A percentile compares a stretch with the other conserved stretches of the same genome.
Evolutionary conservation across 2,797 vertebrate species (phyloP).

Genomic region (Ispidina lecontei): DNA sequence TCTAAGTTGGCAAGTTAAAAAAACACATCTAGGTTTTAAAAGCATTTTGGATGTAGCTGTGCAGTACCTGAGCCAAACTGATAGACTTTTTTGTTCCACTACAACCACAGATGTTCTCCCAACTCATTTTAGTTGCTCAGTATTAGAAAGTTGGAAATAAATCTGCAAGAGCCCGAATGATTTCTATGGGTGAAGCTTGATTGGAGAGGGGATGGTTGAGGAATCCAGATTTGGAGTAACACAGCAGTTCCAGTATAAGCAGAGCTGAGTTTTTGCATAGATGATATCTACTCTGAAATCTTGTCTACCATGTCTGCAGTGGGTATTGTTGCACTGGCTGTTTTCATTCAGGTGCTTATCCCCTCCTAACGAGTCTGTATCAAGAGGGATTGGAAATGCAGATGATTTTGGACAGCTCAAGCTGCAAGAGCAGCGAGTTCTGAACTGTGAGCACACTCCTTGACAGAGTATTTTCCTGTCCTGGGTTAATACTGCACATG

Average conservation of each 20-base stretch:
- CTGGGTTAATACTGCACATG: neutral
- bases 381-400: neutral
- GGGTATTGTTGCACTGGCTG: neutral
- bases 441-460: neutral
- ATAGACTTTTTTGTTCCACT: neutral
- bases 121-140: neutral
- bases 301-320: neutral
- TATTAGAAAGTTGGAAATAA: neutral
- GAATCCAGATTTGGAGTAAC: neutral
- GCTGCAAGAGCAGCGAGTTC: neutral
- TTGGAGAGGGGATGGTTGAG: fast-evolving
- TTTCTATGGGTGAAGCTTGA: neutral
- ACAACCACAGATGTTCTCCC: neutral
- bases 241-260: neutral
- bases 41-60: neutral
- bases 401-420: neutral
- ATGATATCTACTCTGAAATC: neutral
- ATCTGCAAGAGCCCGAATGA: neutral
- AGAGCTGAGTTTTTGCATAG: neutral
- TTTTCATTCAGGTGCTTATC: neutral
- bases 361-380: neutral
- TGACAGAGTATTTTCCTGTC: neutral
- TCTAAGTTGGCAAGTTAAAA: neutral
- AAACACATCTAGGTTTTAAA: fast-evolving
- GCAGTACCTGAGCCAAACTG: neutral